Conservation (phyloP, 2,113 vertebrate genomes). For the Gobiocypris rarus region DNA sequence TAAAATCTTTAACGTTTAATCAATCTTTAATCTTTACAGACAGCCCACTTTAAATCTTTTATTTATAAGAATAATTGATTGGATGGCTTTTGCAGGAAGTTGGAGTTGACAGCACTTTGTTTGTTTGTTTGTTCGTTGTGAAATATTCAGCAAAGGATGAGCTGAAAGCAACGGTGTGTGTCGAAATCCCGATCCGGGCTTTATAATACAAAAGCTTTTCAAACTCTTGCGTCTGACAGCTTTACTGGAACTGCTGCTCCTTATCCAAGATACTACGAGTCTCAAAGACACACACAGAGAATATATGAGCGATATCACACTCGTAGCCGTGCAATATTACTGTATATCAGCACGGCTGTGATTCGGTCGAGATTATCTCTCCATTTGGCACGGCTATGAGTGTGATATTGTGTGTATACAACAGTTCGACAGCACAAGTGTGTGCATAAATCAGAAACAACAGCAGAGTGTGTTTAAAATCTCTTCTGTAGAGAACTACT, state of each 20-base stretch:
- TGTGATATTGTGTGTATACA: no score
- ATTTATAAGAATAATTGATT: conserved; percentile 69
- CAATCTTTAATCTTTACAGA: conserved; percentile 79
- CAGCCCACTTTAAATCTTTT: conserved; percentile 66
- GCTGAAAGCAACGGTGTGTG: not conserved
- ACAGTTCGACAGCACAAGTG: no score
- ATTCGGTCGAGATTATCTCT: no score
- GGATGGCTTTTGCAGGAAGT: conserved; percentile 60
- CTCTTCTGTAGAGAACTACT: no score
- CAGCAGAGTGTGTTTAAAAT: no score
- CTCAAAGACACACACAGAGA: not conserved
- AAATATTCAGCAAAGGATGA: not conserved
- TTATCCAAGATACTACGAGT: not conserved
- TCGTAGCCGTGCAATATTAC: no score
- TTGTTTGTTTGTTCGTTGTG: not conserved
- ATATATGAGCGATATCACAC: no score
- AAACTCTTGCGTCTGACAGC: not conserved
- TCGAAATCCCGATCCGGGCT: not conserved
- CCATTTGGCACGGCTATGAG: no score
- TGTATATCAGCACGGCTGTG: no score
- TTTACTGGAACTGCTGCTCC: not conserved
- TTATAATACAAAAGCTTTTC: not conserved
- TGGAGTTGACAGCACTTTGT: conserved; percentile 4
- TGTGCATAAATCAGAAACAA: no score
- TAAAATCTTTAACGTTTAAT: conserved; percentile 79